phyloP scores from a whole-genome alignment of 2,797 vertebrate species.

The Sorex maritimensis region DNA sequence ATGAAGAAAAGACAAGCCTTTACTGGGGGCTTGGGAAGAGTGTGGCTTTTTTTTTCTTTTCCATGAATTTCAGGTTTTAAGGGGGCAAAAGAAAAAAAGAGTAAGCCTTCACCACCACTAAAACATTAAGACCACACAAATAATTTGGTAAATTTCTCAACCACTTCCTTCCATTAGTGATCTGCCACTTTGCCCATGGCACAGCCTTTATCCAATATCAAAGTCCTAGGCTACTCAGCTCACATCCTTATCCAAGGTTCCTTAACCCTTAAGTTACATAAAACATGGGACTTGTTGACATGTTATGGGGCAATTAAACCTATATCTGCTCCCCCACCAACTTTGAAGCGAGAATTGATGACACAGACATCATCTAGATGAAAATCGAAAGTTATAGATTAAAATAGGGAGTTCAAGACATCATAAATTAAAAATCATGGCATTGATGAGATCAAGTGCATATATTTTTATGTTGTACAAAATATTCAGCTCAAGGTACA shows the following conservation, averaged over 20 bases:
- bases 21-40: background rate
- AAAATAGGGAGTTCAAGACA: background rate
- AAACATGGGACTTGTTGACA: background rate
- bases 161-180: background rate
- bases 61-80: background rate
- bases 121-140: background rate
- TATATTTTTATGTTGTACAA: background rate
- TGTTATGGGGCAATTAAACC: too few species aligned
- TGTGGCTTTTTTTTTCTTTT: background rate
- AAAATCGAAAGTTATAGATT: background rate
- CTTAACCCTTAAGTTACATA: background rate
- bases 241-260: background rate
- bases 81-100: background rate
- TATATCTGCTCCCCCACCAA: background rate
- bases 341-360: conserved; percentile 46
- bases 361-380: background rate
- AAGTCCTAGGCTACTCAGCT: background rate
- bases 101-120: background rate
- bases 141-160: background rate
- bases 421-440: background rate
- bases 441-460: background rate
- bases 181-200: background rate
- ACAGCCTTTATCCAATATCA: background rate
- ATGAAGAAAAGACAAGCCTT: background rate
- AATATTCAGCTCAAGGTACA: background rate